These are phyloP conservation scores for Cranoglanis bouderius DNA, from an alignment of 2,113 vertebrate species.

Conservation along the genomic window DNA sequence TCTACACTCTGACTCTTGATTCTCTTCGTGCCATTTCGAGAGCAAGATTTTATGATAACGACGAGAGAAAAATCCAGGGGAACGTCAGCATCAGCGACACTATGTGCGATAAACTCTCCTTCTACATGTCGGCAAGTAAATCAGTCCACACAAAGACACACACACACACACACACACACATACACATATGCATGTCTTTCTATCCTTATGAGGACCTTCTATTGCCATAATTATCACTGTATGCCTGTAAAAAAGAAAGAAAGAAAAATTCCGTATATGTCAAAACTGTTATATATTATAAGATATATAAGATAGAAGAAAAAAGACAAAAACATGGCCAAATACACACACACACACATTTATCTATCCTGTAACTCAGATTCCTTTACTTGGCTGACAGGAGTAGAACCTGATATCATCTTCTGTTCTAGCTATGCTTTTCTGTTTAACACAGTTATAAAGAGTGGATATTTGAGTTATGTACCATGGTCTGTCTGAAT, in stretches of 20 bases:
- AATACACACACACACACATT: not conserved
- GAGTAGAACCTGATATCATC: not conserved
- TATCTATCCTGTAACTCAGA: not conserved
- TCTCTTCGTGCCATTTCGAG: constrained; percentile 68
- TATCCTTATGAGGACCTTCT: not conserved
- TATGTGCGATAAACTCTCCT: constrained; percentile 62
- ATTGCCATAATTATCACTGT: not conserved
- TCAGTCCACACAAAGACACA: constrained; percentile 41
- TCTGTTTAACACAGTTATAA: not conserved
- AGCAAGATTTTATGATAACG: constrained; percentile 61
- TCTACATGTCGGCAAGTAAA: constrained; percentile 79
- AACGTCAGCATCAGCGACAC: constrained; percentile 41
- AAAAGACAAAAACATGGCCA: not conserved
- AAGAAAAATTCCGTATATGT: not conserved
- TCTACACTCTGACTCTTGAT: constrained; percentile 70
- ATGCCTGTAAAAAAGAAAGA: not conserved
- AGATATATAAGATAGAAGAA: not conserved
- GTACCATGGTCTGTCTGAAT: too few relatives aligned
- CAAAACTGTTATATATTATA: not conserved
- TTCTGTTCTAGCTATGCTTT: not conserved
- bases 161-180: not conserved
- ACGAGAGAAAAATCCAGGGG: constrained; percentile 62
- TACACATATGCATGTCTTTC: not conserved
- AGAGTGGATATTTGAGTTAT: not conserved
- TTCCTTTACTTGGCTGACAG: not conserved